Conservation (phyloP, 2,113 vertebrate genomes). For the Oophaga pumilio region DNA sequence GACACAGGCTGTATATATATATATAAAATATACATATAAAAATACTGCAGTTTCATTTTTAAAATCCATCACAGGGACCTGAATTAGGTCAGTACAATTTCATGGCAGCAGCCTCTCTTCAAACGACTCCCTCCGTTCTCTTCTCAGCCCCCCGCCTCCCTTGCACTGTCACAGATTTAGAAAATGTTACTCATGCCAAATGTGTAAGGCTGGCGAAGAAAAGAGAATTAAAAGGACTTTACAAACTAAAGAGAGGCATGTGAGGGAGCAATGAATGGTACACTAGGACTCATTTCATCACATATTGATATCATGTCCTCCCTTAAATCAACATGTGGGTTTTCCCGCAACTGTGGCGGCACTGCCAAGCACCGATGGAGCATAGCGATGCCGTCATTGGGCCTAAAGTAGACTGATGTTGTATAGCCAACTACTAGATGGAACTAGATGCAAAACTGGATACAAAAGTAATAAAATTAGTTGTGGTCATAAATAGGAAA, state of each 20-base stretch:
- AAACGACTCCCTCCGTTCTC: constrained; percentile 41
- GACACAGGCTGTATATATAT: constrained; percentile 34
- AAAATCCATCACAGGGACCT: constrained; percentile 47
- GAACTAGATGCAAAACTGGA: not conserved
- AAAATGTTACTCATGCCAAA: constrained; percentile 44
- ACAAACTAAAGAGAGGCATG: constrained; percentile 19
- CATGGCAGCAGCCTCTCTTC: constrained; percentile 48
- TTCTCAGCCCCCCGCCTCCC: constrained; percentile 24
- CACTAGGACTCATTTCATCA: constrained; percentile 5
- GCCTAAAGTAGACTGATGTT: not conserved
- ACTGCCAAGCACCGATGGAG: not conserved
- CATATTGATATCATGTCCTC: not conserved
- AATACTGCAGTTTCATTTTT: constrained; percentile 57
- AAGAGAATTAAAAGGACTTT: constrained; percentile 17
- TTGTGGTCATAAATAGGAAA: not conserved
- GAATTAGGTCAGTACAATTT: constrained; percentile 55
- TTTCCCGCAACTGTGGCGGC: not conserved
- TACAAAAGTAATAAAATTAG: not conserved
- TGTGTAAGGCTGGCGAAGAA: constrained; percentile 15
- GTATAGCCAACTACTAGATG: not conserved
- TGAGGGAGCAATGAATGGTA: not conserved
- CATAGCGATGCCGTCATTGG: not conserved
- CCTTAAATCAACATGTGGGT: not conserved
- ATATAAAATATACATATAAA: constrained; percentile 54
- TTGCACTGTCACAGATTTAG: constrained; percentile 49